Evolutionary conservation across 1,140 invertebrate genomes (phyloP).

Genomic region (Eupeodes corollae): DNA sequence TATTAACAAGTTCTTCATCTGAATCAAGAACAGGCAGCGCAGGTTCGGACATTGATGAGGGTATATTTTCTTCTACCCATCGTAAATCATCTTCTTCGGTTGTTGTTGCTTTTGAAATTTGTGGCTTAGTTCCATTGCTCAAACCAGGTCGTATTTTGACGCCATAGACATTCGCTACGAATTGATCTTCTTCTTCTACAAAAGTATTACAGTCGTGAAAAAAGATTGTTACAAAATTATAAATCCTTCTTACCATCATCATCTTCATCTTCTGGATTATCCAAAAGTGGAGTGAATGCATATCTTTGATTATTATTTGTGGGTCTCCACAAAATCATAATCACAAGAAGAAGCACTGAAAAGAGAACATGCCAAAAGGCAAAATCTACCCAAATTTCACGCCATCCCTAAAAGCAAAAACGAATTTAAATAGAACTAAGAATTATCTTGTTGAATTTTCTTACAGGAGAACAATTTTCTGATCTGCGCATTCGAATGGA

Average conservation of each 20-base stretch:
- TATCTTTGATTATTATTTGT: conserved; percentile 92
- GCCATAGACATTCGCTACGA: conserved; percentile 75
- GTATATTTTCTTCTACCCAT: conserved; percentile 88
- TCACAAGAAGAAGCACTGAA: conserved; percentile 73
- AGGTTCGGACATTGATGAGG: conserved; percentile 56
- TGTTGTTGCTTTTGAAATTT: conserved; percentile 32
- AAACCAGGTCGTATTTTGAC: conserved; percentile 58
- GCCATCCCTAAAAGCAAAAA: conserved; percentile 59
- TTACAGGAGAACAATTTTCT: conserved; percentile 56
- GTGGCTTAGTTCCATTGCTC: conserved; percentile 18
- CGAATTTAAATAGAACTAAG: background rate
- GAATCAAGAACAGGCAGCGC: conserved; percentile 75
- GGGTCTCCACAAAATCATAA: conserved; percentile 90
- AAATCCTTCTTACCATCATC: conserved; percentile 40
- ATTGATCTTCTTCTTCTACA: conserved; percentile 57
- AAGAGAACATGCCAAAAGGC: conserved; percentile 92
- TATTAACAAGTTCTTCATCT: conserved; percentile 80
- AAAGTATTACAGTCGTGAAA: background rate
- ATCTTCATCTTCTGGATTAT: conserved; percentile 72
- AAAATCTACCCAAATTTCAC: conserved; percentile 83
- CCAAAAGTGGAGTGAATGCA: conserved; percentile 83
- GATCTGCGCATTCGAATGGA: conserved; percentile 68
- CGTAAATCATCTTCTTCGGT: conserved; percentile 70
- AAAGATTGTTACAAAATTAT: background rate
- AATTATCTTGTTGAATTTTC: conserved; percentile 21